A percentile compares a stretch with the other conserved stretches of the same genome.
Conservation (phyloP, 1,140 invertebrate species). For the Drosophila takahashii region DNA sequence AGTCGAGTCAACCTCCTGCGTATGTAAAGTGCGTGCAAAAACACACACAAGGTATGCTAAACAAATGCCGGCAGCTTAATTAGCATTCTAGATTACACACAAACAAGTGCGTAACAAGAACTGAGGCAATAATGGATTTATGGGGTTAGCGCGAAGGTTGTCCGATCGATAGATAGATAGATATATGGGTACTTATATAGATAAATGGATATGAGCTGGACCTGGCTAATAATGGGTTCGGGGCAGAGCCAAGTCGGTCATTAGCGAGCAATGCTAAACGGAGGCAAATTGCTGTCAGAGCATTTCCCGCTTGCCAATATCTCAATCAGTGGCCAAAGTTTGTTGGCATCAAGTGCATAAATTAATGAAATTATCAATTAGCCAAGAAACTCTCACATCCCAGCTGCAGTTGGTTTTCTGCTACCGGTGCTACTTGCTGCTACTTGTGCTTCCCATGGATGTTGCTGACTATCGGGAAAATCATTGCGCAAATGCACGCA, state of each 20-base stretch:
- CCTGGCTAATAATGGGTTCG: slow-evolving; percentile 49
- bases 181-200: not conserved
- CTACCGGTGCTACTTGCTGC: not conserved
- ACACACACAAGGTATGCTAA: slow-evolving; percentile 46
- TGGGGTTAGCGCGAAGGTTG: slow-evolving; percentile 47
- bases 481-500: slow-evolving; percentile 80
- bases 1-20: slow-evolving; percentile 49
- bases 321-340: slow-evolving; percentile 47
- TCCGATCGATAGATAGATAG: not conserved
- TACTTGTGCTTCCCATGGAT: slow-evolving; percentile 18
- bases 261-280: slow-evolving; percentile 59
- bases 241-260: slow-evolving; percentile 31
- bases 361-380: slow-evolving; percentile 78
- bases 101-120: slow-evolving; percentile 67
- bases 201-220: slow-evolving; percentile 11
- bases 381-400: slow-evolving; percentile 33
- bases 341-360: slow-evolving; percentile 53
- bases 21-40: slow-evolving; percentile 67
- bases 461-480: slow-evolving; percentile 63
- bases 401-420: not conserved
- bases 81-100: slow-evolving; percentile 79
- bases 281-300: slow-evolving; percentile 53
- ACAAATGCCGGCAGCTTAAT: slow-evolving; percentile 81
- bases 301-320: slow-evolving; percentile 65
- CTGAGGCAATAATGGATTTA: slow-evolving; percentile 45